Evolutionary conservation across 2,113 vertebrate genomes (phyloP), one percentile per base, ranked within the genome.

Genomic region (Neotragus moschatus): DNA sequence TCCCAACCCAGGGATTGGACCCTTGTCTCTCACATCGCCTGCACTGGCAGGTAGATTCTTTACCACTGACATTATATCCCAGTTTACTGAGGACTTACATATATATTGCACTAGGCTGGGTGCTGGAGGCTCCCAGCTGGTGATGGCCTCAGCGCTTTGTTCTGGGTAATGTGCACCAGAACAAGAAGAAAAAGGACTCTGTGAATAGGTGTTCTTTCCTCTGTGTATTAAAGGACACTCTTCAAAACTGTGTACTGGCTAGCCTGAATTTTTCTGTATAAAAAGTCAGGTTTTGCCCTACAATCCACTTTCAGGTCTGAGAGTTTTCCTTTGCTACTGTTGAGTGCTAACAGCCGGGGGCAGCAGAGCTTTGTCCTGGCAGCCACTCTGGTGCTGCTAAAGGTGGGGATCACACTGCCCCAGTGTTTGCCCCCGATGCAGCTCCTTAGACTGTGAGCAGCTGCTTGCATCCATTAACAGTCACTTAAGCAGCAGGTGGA

Each of bases 391-490:
- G 66, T 47, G 93, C 25, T 36, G 15, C 51, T 61, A n/a, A 49
- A 47, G 28, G 56, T 79, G 12, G 77, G 58, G 86, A 61, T 60
- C 17, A 39, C 25, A n/a, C 33, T 58, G 95, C 12, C 73, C 28
- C 43, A 61, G 23, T 30, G 63, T 75, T 79, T 60, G 84, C 45
- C 77, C 19, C 58, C 94, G 56, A 30, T 82, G 91, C 11, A 70
- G 47, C 85, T 93, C 84, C 77, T 93, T 88, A 96, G 87, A 94
- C 61, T 82, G 82, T 17, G 87, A 91, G 84, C 91, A 89, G 91
- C 92, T 98, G 90, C 53, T 96, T n/a, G 36, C 39, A 45, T 79
- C 94, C 92, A 89, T 97, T 89, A 95, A 58, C 56, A 96, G 89
- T 30, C 80, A 94, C 61, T 97, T 95, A 86, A 95, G 94, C 87